phyloP scores from a whole-genome alignment of 2,113 vertebrate species.

The Oryzias melastigma region DNA sequence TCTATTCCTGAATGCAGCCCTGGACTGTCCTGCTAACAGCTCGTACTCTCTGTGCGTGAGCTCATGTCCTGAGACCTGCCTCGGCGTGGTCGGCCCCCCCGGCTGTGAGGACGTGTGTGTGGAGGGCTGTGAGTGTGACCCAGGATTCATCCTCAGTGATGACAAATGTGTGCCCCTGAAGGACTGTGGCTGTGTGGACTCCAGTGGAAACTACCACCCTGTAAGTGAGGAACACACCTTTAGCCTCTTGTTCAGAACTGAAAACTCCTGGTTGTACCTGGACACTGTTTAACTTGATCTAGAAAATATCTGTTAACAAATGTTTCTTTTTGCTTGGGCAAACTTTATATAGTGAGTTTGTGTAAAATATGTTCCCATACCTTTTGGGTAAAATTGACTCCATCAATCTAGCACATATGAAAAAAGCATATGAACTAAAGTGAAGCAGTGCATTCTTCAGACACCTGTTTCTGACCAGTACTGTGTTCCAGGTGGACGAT shows the following conservation, averaged over 20 bases:
- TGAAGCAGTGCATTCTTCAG: no score
- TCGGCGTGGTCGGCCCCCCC: slow-evolving; percentile 46
- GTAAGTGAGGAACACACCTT: slow-evolving; percentile 56
- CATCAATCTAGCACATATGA: no score
- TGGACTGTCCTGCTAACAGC: slow-evolving; percentile 79
- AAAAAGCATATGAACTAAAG: no score
- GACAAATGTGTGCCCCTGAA: slow-evolving; percentile 69
- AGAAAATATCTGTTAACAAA: no score
- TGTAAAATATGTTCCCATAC: no score
- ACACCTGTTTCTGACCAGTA: no score
- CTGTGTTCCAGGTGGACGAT: slow-evolving; percentile 63
- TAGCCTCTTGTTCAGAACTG: not conserved
- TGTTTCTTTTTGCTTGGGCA: no score
- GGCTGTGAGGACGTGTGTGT: slow-evolving; percentile 72
- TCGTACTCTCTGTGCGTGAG: slow-evolving; percentile 78
- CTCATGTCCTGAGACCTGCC: slow-evolving; percentile 74
- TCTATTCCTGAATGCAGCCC: no score
- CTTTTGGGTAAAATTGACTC: no score
- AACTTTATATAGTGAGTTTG: no score
- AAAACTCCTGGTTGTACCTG: no score
- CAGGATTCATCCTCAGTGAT: slow-evolving; percentile 77
- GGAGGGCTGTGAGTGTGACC: slow-evolving; percentile 77
- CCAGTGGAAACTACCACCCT: slow-evolving; percentile 69
- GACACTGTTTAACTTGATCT: no score
- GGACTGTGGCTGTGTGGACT: slow-evolving; percentile 77